These are phyloP conservation scores for Heliconius hermathena DNA, from an alignment of 1,140 invertebrate genomes.

Conservation along the genomic window DNA sequence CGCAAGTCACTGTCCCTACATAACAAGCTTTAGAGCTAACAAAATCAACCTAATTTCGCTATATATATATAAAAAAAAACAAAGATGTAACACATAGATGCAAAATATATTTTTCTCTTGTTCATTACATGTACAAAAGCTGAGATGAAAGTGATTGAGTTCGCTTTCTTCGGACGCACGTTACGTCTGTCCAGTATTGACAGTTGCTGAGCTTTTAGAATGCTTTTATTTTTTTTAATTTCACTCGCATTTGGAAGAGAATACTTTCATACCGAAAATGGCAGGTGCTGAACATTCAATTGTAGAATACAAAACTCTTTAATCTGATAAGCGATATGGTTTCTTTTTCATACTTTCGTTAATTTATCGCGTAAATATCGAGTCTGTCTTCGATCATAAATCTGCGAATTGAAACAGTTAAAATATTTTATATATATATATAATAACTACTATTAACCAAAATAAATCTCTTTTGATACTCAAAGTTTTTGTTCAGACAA, in stretches of 20 bases:
- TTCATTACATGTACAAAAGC: conserved; percentile 60
- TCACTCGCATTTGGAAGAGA: conserved; percentile 39
- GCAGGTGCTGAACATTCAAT: conserved; percentile 19
- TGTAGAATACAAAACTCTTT: not conserved
- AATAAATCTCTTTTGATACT: no score
- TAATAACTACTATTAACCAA: not conserved
- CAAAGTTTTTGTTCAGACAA: no score
- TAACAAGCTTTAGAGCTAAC: conserved; percentile 36
- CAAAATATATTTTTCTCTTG: conserved; percentile 66
- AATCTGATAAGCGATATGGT: conserved; percentile 8
- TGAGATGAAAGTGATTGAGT: conserved; percentile 74
- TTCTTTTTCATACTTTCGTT: not conserved
- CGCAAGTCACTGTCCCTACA: conserved; percentile 41
- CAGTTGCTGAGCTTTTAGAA: conserved; percentile 48
- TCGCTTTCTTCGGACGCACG: conserved; percentile 54
- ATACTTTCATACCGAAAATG: conserved; percentile 31
- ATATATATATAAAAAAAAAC: conserved; percentile 54
- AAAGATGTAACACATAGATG: conserved; percentile 74
- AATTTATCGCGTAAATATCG: not conserved
- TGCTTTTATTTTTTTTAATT: conserved; percentile 35
- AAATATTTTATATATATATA: not conserved
- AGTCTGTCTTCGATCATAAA: no score
- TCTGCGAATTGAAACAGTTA: not conserved
- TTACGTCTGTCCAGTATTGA: conserved; percentile 45
- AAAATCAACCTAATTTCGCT: conserved; percentile 56